phyloP scores from a whole-genome alignment of 2,113 vertebrate genomes.

The Myrmecobius fasciatus region DNA sequence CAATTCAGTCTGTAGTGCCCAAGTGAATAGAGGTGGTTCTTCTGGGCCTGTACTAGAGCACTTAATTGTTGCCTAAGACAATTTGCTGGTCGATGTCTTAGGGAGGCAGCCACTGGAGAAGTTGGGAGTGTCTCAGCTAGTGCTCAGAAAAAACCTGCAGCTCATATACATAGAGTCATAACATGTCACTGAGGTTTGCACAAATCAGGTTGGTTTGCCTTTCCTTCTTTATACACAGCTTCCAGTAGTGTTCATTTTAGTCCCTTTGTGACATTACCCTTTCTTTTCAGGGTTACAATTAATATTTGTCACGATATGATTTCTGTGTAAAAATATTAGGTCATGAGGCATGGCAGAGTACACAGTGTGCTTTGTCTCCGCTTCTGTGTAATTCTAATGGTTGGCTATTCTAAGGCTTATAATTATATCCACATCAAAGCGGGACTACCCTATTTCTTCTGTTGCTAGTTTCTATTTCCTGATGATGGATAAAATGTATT shows the following conservation, averaged over 20 bases:
- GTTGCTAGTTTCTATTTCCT: neutral
- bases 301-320: neutral
- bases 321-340: neutral
- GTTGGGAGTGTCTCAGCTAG: neutral
- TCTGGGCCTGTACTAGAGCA: neutral
- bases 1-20: neutral
- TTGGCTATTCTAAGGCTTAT: neutral
- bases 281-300: neutral
- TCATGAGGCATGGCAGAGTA: neutral
- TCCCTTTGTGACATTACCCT: neutral
- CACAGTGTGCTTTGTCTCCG: neutral
- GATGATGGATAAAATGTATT: neutral
- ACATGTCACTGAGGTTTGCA: neutral
- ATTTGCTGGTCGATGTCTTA: neutral
- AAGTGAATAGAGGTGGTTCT: neutral
- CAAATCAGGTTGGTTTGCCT: neutral
- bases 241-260: neutral
- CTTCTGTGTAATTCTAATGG: neutral
- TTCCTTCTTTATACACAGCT: neutral
- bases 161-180: neutral
- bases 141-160: neutral
- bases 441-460: neutral
- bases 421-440: neutral
- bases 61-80: neutral
- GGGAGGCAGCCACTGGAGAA: neutral